Conservation (phyloP, 1,140 invertebrate genomes). For the Lithobius niger region DNA sequence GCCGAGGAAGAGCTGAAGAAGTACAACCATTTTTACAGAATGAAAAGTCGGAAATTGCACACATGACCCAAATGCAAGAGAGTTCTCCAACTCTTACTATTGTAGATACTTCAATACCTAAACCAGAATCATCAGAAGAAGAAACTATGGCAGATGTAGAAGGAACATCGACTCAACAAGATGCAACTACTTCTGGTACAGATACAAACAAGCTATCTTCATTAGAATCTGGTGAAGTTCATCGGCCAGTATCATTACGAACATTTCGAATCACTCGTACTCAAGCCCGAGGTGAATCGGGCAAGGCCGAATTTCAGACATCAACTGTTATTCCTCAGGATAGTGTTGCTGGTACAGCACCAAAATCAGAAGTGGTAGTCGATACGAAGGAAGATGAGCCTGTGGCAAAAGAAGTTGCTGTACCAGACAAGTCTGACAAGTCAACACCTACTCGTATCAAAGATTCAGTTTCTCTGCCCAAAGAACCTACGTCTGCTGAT, state of each 20-base stretch:
- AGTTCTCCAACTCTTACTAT: neutral
- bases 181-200: neutral
- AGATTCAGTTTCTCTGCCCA: too few species aligned
- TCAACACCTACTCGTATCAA: too few species aligned
- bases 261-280: slow-evolving; percentile 8
- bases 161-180: neutral
- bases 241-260: slow-evolving; percentile 5
- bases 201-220: neutral
- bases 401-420: too few species aligned
- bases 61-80: neutral
- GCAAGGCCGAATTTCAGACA: too few species aligned
- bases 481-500: too few species aligned
- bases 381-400: neutral
- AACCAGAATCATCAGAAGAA: neutral
- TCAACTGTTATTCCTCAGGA: too few species aligned
- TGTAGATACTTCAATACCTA: neutral
- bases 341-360: too few species aligned
- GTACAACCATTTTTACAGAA: neutral
- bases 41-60: neutral
- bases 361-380: neutral
- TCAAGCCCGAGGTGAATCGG: neutral
- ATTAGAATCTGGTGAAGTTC: neutral
- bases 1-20: neutral
- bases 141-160: neutral
- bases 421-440: too few species aligned